Base-by-base conservation (phyloP, 2,888 invertebrate genomes). In the Ichneumoninae sp. region DNA sequence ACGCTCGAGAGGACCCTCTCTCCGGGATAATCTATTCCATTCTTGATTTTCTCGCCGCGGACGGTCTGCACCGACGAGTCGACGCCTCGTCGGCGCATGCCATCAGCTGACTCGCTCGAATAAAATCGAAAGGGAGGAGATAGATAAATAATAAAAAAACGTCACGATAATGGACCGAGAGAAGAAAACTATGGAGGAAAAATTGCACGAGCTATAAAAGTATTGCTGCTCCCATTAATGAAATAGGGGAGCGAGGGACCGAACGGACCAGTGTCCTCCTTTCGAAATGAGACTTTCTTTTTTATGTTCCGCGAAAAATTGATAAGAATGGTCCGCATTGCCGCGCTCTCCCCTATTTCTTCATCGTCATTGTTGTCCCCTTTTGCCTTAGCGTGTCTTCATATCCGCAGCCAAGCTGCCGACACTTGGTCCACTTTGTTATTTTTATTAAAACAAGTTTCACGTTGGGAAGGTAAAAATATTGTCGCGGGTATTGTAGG, bases 1-100 rank as follows among this genome's bases (percentile, higher is more conserved):
- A 44, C 19, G 75, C 54, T 74, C 81, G 40, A 74, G 74, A 50
- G 54, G 33, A 68, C 47, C 16, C 78, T 54, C 81, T 82, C 86
- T 80, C 82, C 82, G 83, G 86, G 71, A 88, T 89, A 88, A 88
- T 88, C 83, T 85, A 88, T 87, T 88, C 85, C 76, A 85, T 81
- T 79, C 83, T 84, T 77, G 60, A 26, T 70, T 82, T 44, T 63
- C 71, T 22, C 57, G 57, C 26, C 22, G 10, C 47, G 30, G 47
- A 4, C 52, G 65, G 22, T 65, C 57, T 1, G 30, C 44, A 57
- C 22, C 40, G 40, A 10, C 30, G 68, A 76, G 44, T 50, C 70
- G 40, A 54, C 7, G 30, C 57, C 71, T 57, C 63, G 57, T 66
- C 68, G 60, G 57, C 26, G 22, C 57, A 22, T 4, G 52, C 33